These are phyloP conservation scores for Rhinogobio ventralis DNA, from an alignment of 2,797 vertebrate genomes.

Conservation along the genomic window DNA sequence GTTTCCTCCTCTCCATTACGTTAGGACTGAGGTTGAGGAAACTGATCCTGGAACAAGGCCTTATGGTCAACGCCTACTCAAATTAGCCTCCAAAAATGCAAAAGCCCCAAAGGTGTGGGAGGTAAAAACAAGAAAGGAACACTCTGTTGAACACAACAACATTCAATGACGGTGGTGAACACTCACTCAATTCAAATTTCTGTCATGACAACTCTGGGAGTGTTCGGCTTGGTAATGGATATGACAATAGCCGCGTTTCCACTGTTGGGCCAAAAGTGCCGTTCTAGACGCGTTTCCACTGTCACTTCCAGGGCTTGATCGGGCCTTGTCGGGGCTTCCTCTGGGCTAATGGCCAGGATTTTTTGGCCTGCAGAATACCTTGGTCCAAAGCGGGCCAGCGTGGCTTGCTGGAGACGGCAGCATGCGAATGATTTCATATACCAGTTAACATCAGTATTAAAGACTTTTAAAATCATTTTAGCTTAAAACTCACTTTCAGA, in stretches of 20 bases:
- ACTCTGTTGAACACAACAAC: not conserved
- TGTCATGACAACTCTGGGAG: not conserved
- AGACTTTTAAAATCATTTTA: too few relatives aligned
- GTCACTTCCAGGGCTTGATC: too few relatives aligned
- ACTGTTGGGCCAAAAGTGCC: too few relatives aligned
- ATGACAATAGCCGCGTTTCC: not conserved
- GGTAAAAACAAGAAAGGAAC: not conserved
- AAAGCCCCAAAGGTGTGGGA: constrained; percentile 4
- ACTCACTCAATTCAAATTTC: not conserved
- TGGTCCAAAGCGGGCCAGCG: too few relatives aligned
- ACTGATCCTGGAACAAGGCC: constrained; percentile 21
- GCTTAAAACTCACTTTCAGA: too few relatives aligned
- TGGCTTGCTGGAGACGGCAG: too few relatives aligned
- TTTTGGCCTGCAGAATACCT: too few relatives aligned
- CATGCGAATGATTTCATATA: too few relatives aligned
- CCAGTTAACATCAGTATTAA: too few relatives aligned
- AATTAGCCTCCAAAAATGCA: not conserved
- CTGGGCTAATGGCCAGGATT: too few relatives aligned
- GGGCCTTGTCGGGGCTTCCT: too few relatives aligned
- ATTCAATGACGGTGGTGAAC: not conserved
- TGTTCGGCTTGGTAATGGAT: not conserved
- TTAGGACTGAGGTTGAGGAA: not conserved
- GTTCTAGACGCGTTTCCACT: too few relatives aligned
- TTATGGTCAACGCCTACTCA: constrained; percentile 18
- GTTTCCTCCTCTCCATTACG: constrained; percentile 1